Percentiles rank a stretch among this genome's conserved stretches.
Evolutionary conservation across 2,888 invertebrate species (phyloP).

Genomic region (Pterostichus madidus): DNA sequence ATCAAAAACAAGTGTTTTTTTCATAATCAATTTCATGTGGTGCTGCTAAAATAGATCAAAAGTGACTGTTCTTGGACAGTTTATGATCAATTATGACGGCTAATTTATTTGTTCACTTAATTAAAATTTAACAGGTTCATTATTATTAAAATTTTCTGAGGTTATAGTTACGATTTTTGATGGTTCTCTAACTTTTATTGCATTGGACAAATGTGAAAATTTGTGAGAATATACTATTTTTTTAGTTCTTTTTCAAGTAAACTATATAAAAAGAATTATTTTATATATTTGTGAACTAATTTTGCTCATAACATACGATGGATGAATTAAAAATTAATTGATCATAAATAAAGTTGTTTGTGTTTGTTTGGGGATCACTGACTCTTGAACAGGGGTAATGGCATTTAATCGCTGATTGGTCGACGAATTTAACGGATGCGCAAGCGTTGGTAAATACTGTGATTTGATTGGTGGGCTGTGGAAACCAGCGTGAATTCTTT

Average conservation of each 20-base stretch:
- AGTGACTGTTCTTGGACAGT: too few species aligned
- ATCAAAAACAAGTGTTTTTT: neutral
- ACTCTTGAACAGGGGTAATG: constrained; percentile 9
- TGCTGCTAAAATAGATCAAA: neutral
- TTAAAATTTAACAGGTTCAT: neutral
- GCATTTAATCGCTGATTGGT: constrained; percentile 34
- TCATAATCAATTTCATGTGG: too few species aligned
- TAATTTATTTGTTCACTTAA: neutral
- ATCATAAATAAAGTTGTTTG: constrained; percentile 13
- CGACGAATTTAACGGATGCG: neutral
- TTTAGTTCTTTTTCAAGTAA: too few species aligned
- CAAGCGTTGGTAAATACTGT: constrained; percentile 38
- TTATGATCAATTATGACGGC: neutral
- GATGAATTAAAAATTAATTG: constrained; percentile 18
- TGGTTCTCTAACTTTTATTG: neutral
- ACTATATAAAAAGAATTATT: too few species aligned
- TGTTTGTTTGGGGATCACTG: constrained; percentile 54
- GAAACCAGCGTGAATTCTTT: constrained; percentile 67
- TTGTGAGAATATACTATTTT: too few species aligned
- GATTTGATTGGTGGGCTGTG: constrained; percentile 72
- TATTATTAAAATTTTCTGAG: constrained; percentile 20
- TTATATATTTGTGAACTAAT: too few species aligned
- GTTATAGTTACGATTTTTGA: neutral
- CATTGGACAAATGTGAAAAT: too few species aligned
- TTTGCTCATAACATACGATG: neutral